phyloP scores from a whole-genome alignment of 2,797 vertebrate genomes.

The Oreonectes daqikongensis region DNA sequence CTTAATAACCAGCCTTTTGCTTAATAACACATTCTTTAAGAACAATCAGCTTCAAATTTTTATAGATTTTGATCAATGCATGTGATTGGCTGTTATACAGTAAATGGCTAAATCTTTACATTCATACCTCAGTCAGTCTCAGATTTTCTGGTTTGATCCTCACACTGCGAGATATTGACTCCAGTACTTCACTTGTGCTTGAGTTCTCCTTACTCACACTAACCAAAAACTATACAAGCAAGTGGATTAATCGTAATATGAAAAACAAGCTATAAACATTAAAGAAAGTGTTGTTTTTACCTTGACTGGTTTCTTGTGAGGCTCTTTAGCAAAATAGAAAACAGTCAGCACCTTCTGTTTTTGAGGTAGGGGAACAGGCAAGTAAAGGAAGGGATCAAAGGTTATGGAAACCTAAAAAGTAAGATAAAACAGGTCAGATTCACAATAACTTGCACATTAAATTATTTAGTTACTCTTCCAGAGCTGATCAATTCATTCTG shows the following conservation, averaged over 20 bases:
- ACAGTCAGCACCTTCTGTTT: conserved; percentile 97
- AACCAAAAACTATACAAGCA: conserved; percentile 85
- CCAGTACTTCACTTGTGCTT: conserved; percentile 89
- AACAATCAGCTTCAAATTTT: neutral
- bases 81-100: neutral
- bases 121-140: conserved; percentile 87
- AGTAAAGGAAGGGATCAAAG: conserved; percentile 97
- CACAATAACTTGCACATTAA: neutral
- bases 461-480: neutral
- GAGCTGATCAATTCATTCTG: neutral
- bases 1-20: too few species aligned
- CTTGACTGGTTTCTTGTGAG: conserved; percentile 97
- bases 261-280: neutral
- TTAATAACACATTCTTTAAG: neutral
- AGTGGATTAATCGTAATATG: neutral
- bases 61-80: neutral
- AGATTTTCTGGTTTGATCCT: conserved; percentile 91
- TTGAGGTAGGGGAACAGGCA: conserved; percentile 95
- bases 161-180: conserved; percentile 88
- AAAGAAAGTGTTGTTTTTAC: conserved; percentile 67
- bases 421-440: neutral
- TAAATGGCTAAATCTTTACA: neutral
- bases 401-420: conserved; percentile 92
- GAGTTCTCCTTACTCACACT: conserved; percentile 98
- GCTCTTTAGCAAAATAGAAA: conserved; percentile 95